Base-by-base conservation (phyloP, 35 echinoderm and acorn worm genomes). In the Lytechinus variegatus region DNA sequence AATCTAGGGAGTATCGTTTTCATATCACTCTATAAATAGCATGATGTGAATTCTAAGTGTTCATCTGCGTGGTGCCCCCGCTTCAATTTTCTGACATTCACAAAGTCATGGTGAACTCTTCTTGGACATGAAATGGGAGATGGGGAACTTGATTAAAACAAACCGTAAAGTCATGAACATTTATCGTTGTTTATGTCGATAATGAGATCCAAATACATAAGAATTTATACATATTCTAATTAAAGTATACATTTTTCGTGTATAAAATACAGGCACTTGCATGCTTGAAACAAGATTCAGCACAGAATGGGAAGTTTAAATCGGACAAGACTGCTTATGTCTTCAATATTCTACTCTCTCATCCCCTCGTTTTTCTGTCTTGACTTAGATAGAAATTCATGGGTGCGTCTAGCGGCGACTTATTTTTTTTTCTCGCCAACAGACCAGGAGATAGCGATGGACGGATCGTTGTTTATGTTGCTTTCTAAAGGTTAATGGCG, bases 401-500 rank as follows among this genome's bases (percentile, higher is more conserved):
- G 16, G 66, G 66, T 79, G 14, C 19, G 21, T 24, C 8, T 79
- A 19, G n/a, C 21, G 66, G 19, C 66, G 66, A 16, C 66, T 79
- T n/a, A n/a, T 79, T 79, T 16, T 8, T 24, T 44, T 79, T 79
- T 79, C 56, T 58, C 66, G 66, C 66, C 4, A 19, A 16, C 12
- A 79, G 66, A 79, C 66, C 14, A 7, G 66, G n/a, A 79, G 66
- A 79, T 79, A 79, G 66, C 66, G 66, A 79, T 79, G 21, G 66
- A 79, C 66, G 66, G 21, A 19, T 16, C 16, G 66, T 79, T 79
- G 66, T 79, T 79, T 79, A 79, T 79, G 66, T 79, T 79, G 66
- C 66, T 79, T 79, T 79, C 66, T 79, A 79, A 79, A 79, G 66
- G 66, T 79, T 79, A 79, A 79, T 79, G 66, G 66, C 66, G 21